Evolutionary conservation across 2,113 vertebrate species (phyloP).

Genomic region (Patagioenas fasciata): DNA sequence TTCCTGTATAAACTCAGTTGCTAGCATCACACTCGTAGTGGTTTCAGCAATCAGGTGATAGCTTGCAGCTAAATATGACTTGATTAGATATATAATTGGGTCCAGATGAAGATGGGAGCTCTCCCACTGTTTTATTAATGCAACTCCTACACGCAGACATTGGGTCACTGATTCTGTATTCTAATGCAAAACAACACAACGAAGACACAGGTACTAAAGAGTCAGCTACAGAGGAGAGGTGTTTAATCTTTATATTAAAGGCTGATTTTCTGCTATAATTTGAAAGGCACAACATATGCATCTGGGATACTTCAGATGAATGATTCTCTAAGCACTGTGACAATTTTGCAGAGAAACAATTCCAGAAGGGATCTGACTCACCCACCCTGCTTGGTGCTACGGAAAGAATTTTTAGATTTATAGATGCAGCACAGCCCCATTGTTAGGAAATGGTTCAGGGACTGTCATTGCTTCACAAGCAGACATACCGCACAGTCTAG

Average conservation of each 20-base stretch:
- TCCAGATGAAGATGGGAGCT: not conserved
- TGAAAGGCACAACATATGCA: not conserved
- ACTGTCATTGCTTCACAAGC: not conserved
- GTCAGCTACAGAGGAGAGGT: not conserved
- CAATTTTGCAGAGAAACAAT: not conserved
- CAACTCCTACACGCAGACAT: not conserved
- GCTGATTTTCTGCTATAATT: not conserved
- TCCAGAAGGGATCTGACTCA: not conserved
- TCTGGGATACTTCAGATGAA: not conserved
- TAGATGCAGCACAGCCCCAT: not conserved
- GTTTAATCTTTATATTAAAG: not conserved
- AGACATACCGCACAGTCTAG: not conserved
- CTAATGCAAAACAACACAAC: not conserved
- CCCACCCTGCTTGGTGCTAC: not conserved
- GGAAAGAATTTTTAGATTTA: not conserved
- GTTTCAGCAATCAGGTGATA: not conserved
- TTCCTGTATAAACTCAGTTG: not conserved
- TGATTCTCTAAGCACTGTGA: not conserved
- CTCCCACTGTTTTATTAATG: not conserved
- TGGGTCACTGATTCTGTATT: not conserved
- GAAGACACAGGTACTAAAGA: not conserved
- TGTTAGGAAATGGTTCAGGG: not conserved
- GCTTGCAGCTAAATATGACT: not conserved
- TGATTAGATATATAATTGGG: not conserved
- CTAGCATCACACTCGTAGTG: not conserved